Evolutionary conservation across 2,113 vertebrate species (phyloP), one percentile per base, ranked within the genome.

Genomic region (Myrmecobius fasciatus): DNA sequence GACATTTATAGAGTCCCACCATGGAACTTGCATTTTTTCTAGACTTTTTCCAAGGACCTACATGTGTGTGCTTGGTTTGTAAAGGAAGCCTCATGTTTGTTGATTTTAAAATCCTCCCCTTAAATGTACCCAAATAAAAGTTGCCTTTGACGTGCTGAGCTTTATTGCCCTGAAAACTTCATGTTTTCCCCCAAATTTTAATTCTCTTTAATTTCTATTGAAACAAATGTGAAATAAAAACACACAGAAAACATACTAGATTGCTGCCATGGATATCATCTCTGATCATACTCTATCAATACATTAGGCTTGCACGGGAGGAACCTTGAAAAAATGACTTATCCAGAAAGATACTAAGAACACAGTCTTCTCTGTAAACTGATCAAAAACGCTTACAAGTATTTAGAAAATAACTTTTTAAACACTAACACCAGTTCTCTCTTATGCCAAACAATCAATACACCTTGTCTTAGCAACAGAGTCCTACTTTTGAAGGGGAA

Each of bases 281-380:
- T 93, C 75, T 91, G 47, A 49, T 53, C 17, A 20, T 47, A 92
- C 26, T 91, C 20, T 0, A 0, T n/a, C 47, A 46, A 36, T 49
- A 93, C 43, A 52, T 89, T 22, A 91, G 89, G 28, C 22, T 47
- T 96, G 53, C 75, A 67, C 93, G 92, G 53, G 2, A 47, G 46
- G 20, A 53, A 96, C 52, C 88, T 48, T 54, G 24, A 96, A 91
- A 92, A 94, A 91, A 94, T 53, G 95, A 89, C 91, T 95, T 94
- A 89, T 53, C 28, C 14, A 52, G 26, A 28, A 96, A 95, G 89
- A 75, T 96, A 89, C 52, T 67, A 31, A 52, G 17, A 83, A 2
- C 31, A 92, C 26, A 25, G 92, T 96, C 51, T 93, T 43, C 11
- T 94, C 22, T 52, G 83, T 56, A 91, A 67, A 92, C 36, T 88